Evolutionary conservation across 2,113 vertebrate species (phyloP).

Genomic region (Argyrosomus japonicus): DNA sequence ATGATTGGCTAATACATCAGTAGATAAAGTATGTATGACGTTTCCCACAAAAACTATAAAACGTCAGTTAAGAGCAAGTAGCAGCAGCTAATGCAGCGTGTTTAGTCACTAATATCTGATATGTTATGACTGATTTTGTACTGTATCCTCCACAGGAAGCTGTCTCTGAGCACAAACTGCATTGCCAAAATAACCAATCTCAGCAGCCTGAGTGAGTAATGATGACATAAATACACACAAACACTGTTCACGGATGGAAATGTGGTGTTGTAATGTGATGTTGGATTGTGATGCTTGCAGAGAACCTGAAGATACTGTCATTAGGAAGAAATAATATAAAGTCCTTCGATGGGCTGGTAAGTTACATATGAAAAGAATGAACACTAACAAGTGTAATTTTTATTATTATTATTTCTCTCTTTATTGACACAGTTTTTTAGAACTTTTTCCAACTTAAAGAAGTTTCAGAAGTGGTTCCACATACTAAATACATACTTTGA

Average conservation of each 20-base stretch:
- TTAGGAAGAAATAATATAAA: conserved; percentile 98
- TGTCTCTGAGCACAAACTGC: conserved; percentile 97
- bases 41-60: not conserved
- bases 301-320: conserved; percentile 95
- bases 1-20: not conserved
- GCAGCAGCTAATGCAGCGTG: not conserved
- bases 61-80: not conserved
- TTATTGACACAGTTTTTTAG: not conserved
- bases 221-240: not conserved
- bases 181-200: conserved; percentile 98
- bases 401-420: not conserved
- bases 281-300: conserved; percentile 76
- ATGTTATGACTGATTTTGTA: not conserved
- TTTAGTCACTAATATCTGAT: not conserved
- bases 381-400: not conserved
- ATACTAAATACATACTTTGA: not conserved
- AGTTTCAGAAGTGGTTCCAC: not conserved
- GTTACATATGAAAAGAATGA: conserved; percentile 48
- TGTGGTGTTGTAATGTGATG: not conserved
- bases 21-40: not conserved
- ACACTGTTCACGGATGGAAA: not conserved
- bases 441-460: not conserved
- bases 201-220: conserved; percentile 93
- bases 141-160: conserved; percentile 85
- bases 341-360: conserved; percentile 93